A percentile compares a stretch with the other conserved stretches of the same genome.
These are phyloP conservation scores for Corythoichthys intestinalis DNA, from an alignment of 2,113 vertebrate species.

Conservation along the genomic window DNA sequence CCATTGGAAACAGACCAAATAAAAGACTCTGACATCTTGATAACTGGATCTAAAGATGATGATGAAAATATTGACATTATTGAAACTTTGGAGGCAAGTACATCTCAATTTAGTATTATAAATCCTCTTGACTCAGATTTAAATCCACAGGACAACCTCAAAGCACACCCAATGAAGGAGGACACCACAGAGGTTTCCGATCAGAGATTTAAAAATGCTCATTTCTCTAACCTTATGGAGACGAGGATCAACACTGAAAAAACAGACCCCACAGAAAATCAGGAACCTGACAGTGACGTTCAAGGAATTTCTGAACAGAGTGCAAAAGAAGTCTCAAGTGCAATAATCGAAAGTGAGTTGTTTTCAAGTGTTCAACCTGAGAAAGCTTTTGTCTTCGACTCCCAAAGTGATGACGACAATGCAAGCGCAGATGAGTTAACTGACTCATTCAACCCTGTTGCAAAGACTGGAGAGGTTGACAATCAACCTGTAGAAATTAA, in stretches of 20 bases:
- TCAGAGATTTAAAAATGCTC: not conserved
- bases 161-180: not conserved
- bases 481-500: not conserved
- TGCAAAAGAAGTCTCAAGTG: slow-evolving; percentile 5
- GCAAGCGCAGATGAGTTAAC: too few relatives aligned
- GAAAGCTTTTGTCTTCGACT: not conserved
- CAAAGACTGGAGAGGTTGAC: too few relatives aligned
- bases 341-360: not conserved
- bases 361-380: slow-evolving; percentile 13
- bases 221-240: not conserved
- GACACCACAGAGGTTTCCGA: not conserved
- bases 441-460: too few relatives aligned
- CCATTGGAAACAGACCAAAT: not conserved
- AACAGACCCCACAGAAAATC: not conserved
- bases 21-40: not conserved
- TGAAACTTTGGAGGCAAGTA: not conserved
- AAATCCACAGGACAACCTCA: not conserved
- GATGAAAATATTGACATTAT: not conserved
- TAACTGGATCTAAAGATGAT: not conserved
- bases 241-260: not conserved
- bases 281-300: not conserved
- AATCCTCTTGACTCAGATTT: not conserved
- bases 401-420: too few relatives aligned
- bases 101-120: not conserved
- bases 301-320: not conserved